Evolutionary conservation across 2,113 vertebrate species (phyloP), one percentile per base, ranked within the genome.

Genomic region (Caloenas nicobarica): DNA sequence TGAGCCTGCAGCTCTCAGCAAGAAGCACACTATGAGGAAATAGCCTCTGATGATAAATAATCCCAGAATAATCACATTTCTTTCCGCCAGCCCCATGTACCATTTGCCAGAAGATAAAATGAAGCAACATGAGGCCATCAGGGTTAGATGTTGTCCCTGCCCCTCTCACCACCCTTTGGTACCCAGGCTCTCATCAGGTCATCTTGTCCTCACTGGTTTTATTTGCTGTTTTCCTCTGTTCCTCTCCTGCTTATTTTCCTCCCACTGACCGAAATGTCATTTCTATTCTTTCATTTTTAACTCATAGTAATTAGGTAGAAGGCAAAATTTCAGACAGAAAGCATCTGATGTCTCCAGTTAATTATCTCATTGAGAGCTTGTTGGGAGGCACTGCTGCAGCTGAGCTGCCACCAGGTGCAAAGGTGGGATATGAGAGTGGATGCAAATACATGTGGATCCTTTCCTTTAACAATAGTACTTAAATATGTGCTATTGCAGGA

Each of bases 311-410:
- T 68, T 79, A 93, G 74, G 16, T 21, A 70, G 54, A 74, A 60
- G 34, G 48, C 60, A 93, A 81, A 88, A 88, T 88, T 80, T 93
- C 51, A 93, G 28, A 28, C n/a, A n/a, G n/a, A n/a, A n/a, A 2
- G 4, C 3, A 2, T 65, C 70, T 73, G 60, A 78, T 76, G 51
- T 74, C 69, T 95, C 74, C 64, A 61, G 86, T 71, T 84, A 81
- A 95, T 96, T 94, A 93, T 86, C 93, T 89, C 77, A 71, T 73
- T 57, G 89, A 91, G 66, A 93, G 73, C 46, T 79, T 78, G 48
- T 54, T 93, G 92, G 48, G 56, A 88, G 36, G 25, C 0, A 0
- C 23, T 18, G 60, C 53, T 26, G 34, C 26, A 26, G 54, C 60
- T 44, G 25, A 80, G 48, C 46, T 33, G 42, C 36, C 33, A 1